Evolutionary conservation across 2,113 vertebrate species (phyloP), one percentile per base, ranked within the genome.

Genomic region (Tachysurus fulvidraco): DNA sequence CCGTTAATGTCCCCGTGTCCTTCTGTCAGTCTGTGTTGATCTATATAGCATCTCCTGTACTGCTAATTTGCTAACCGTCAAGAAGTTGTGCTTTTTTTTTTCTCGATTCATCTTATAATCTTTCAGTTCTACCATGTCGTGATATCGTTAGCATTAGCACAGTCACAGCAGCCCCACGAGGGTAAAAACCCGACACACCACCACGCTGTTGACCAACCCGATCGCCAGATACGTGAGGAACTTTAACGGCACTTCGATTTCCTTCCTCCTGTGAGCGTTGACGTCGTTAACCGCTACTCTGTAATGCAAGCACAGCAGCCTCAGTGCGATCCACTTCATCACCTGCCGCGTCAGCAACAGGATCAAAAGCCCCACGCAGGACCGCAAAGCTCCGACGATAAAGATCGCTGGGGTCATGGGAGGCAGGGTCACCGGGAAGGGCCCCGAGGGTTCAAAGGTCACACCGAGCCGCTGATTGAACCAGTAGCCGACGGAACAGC

Each of bases 211-310:
- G 1, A 94, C 94, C 85, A 99, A 86, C 90, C 97, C 98, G 0
- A 99, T 94, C 0, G 93, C 90, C 2, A 93, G 92, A 78, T 99
- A 99, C 0, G 98, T 99, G 65, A 93, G 85, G 76, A 98, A 99
- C 90, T 98, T 99, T 19, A 95, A 97, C 0, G 98, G 97, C 83
- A 99, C 98, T 90, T 99, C 98, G 0, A 99, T 98, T 88, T 98
- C 96, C 85, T 94, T 95, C 67, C 95, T 94, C 14, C 90, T 94
- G 65, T 92, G 94, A 83, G 96, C 97, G 3, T 90, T 85, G 74
- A 76, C 30, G 84, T 98, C 95, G 0, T 74, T 25, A 0, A 89
- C 9, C 19, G 94, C 91, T 71, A 97, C 95, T 12, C 88, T 86
- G 92, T 97, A 96, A 92, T 92, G 93, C 0, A 91, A 94, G 46